Evolutionary conservation across 2,888 invertebrate species (phyloP), one percentile per base, ranked within the genome.

Genomic region (Eupithecia subumbrata): DNA sequence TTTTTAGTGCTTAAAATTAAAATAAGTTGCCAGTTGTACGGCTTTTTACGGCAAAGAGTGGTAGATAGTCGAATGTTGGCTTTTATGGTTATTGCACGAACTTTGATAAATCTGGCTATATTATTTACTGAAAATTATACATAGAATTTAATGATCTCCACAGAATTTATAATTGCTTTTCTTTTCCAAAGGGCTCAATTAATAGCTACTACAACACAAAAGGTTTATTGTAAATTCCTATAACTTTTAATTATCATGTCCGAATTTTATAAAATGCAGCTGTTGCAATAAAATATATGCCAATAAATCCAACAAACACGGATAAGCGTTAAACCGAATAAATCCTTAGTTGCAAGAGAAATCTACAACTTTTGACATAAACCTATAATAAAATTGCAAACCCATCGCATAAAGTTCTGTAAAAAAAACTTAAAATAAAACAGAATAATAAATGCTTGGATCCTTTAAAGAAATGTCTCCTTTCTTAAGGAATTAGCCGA

Each of bases 1-100:
- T 78, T 78, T 82, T 80, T 64, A 75, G 78, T 77, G 25, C 78
- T 79, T 78, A 78, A 79, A 79, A 80, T 71, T 78, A 75, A 77
- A 78, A 81, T 74, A 78, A 78, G 71, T 76, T 74, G 73, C 71
- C 71, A 68, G 48, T 52, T 43, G 45, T 71, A 75, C 66, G 60
- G 48, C 72, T 60, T 60, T 72, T 77, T 71, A 73, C 69, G 77
- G 68, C 63, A 72, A 71, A 73, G 72, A 72, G 70, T 45, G 37
- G 71, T 77, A 69, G 69, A 75, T 73, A 75, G 73, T 34, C 52
- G 37, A 73, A 73, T 74, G 69, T 70, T 74, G 22, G 66, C 25
- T 68, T 77, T 77, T 75, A 77, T 75, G 73, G 71, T 75, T 75
- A 75, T 77, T 60, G 60, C 14, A 56, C 22, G 12, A 11, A 22